Conservation (phyloP, 2,113 vertebrate genomes). For the Hemiscyllium ocellatum region DNA sequence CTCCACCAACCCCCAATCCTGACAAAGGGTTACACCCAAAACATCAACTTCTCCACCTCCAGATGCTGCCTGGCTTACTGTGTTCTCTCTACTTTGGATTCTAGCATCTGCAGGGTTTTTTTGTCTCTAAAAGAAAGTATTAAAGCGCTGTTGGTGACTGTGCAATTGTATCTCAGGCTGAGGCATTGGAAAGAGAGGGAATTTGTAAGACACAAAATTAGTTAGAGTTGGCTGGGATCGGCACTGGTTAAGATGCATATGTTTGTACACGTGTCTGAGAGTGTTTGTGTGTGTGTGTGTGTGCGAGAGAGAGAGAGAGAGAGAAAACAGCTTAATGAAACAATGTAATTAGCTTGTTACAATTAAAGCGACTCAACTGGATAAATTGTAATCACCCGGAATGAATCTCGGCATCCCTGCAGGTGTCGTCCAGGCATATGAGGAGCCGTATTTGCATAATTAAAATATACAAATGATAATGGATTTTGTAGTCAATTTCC, state of each 20-base stretch:
- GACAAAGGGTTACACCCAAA: no score
- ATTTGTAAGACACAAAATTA: not conserved
- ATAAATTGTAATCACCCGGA: conserved; percentile 99
- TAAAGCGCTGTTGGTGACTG: not conserved
- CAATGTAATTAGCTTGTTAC: conserved; percentile 99
- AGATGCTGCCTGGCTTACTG: no score
- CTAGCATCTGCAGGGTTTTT: no score
- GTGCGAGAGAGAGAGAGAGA: not conserved
- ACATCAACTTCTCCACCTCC: no score
- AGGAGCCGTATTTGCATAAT: conserved; percentile 99
- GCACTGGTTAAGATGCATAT: not conserved
- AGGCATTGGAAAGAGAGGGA: not conserved
- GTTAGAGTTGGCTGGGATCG: not conserved
- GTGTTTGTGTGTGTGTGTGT: not conserved
- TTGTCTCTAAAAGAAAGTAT: no score
- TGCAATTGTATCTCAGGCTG: not conserved
- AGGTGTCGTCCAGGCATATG: conserved; percentile 93
- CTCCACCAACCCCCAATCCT: no score
- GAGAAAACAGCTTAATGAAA: conserved; percentile 84
- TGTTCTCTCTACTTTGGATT: no score
- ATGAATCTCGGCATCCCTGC: conserved; percentile 98
- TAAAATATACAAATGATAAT: conserved; percentile 99
- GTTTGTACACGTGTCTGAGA: not conserved
- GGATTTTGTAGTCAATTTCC: conserved; percentile 99
- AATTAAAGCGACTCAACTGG: conserved; percentile 99